Evolutionary conservation across 2,888 invertebrate species (phyloP), one percentile per base, ranked within the genome.

Genomic region (Eupithecia inturbata): DNA sequence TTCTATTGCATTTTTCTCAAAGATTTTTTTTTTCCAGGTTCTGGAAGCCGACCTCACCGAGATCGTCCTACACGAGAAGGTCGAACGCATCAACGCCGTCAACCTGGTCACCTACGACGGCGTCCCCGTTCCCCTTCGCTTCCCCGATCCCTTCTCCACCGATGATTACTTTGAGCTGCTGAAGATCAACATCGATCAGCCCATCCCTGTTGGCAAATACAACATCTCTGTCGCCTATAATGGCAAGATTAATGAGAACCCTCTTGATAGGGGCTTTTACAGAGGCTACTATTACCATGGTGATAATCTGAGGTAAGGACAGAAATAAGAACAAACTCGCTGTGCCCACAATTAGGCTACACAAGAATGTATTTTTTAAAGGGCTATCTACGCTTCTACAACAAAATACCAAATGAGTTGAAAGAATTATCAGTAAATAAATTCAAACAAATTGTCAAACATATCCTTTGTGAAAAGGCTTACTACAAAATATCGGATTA

Each of bases 31-130:
- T n/a, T 79, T 78, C 60, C 81, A 94, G 94, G 87, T 91, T 0
- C 76, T 76, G 19, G 88, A 89, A 81, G 68, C 77, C 2, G 83
- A 85, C 75, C 81, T 94, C 6, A 83, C 84, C 0, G 89, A 92
- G 79, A 91, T 94, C 22, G 93, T 92, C 19, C 78, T 94, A 28
- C 94, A 94, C 76, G 92, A 92, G 78, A 93, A 92, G 4, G 92
- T 94, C 0, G 89, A 86, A 1, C 80, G 86, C 0, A 91, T 94
- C 49, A 77, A 76, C 0, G 78, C 76, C 2, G 88, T 94, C 0
- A 85, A 80, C 45, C 82, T 94, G 2, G 39, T 86, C 0, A 80
- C 77, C 26, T 66, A 64, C 45, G 63, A 71, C 10, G 80, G 80
- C 26, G 77, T 74, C 5, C 82, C 86, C 0, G 87, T 94, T 0